phyloP scores from a whole-genome alignment of 2,888 invertebrate genomes.

The Cinara cedri region DNA sequence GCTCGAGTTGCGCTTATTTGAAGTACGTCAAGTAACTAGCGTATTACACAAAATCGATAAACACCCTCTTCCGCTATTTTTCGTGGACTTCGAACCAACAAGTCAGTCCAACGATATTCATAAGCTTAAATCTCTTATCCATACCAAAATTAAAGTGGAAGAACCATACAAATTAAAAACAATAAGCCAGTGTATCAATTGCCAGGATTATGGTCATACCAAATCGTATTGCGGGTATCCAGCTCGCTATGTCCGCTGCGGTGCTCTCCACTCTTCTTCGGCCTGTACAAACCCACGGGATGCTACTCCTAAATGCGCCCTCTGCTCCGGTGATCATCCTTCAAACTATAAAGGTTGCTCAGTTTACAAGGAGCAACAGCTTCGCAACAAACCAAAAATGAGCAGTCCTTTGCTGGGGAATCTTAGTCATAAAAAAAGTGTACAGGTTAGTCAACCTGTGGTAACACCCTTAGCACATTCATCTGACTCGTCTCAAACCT shows the following conservation, averaged over 20 bases:
- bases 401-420: constrained; percentile 8
- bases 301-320: neutral
- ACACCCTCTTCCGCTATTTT: too few relatives aligned
- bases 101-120: too few relatives aligned
- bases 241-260: neutral
- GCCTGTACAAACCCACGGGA: neutral
- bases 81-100: too few relatives aligned
- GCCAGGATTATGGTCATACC: too few relatives aligned
- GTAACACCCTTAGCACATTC: neutral
- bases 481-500: constrained; percentile 5
- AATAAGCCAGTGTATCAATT: too few relatives aligned
- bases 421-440: constrained; percentile 30
- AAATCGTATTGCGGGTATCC: neutral
- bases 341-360: constrained; percentile 13
- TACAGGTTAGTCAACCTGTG: constrained; percentile 29
- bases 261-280: neutral
- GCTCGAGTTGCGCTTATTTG: too few relatives aligned
- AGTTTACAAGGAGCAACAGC: neutral
- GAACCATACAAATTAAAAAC: too few relatives aligned
- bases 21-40: too few relatives aligned
- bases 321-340: neutral
- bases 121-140: too few relatives aligned
- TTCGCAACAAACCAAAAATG: neutral
- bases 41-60: too few relatives aligned
- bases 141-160: too few relatives aligned